Evolutionary conservation across 2,113 vertebrate species (phyloP), one percentile per base, ranked within the genome.

Genomic region (Scartelaos histophorus): DNA sequence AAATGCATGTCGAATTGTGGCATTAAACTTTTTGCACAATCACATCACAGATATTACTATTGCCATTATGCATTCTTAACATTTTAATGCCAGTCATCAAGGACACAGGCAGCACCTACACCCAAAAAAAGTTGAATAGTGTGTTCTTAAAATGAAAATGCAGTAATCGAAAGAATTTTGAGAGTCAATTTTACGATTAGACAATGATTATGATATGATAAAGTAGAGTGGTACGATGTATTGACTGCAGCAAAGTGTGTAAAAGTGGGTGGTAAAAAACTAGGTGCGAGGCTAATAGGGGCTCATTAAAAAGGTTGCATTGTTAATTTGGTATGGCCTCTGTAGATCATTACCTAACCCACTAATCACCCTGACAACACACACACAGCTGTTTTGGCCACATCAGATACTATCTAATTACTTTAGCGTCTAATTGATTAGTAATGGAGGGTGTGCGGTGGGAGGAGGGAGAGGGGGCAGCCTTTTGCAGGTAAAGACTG

Each of bases 311-410:
- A 92, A 87, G 86, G 90, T 92, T 87, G 92, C 90, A 91, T 91
- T 93, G 94, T 90, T 95, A 94, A 95, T 94, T 94, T 94, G 93
- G 92, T 91, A 89, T 91, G 88, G 93, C 90, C 91, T 88, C 86
- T 90, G 89, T 92, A 93, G 93, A 93, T 93, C 93, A 92, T 93
- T 94, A 94, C 93, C 94, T 92, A 92, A 90, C 89, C 85, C 85
- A 94, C 91, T 93, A 91, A 90, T 90, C 93, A 93, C 89, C 90
- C 77, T 88, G 85, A 84, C 79, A 76, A 74, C 80, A 75, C 75
- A 77, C 75, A n/a, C 82, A 74, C 45, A 81, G 24, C 74, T 78
- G 84, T 80, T 84, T 85, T 78, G 80, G 82, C 67, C 49, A 58
- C 75, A 81, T 80, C 80, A 86, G 88, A 91, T 91, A 88, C 77